A percentile compares a stretch with the other conserved stretches of the same genome.
Evolutionary conservation across 1,140 invertebrate species (phyloP).

Genomic region (Microvelia longipes): DNA sequence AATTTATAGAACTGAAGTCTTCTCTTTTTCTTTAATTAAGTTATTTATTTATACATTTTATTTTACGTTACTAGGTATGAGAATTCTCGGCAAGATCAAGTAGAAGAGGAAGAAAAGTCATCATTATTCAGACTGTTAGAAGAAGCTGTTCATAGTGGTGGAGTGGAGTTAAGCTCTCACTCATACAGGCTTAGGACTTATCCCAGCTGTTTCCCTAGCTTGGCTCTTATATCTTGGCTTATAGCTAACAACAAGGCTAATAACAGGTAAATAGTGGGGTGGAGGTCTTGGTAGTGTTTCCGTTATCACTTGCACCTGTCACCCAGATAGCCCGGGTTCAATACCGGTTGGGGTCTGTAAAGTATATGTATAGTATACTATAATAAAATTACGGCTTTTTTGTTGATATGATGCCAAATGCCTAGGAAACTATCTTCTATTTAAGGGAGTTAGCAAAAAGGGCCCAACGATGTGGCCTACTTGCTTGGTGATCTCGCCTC

Average conservation of each 20-base stretch:
- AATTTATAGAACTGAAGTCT: background rate
- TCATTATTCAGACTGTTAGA: slow-evolving; percentile 9
- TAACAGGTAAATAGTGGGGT: slow-evolving; percentile 39
- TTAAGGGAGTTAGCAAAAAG: too few relatives aligned
- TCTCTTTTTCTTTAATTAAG: background rate
- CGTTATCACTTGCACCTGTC: too few relatives aligned
- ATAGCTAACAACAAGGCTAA: slow-evolving; percentile 50
- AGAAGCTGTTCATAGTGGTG: slow-evolving; percentile 7
- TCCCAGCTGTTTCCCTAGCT: slow-evolving; percentile 38
- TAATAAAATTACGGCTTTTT: too few relatives aligned
- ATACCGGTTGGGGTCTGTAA: too few relatives aligned
- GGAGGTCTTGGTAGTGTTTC: too few relatives aligned
- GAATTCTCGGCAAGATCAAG: background rate
- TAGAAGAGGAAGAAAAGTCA: background rate
- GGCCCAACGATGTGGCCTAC: too few relatives aligned
- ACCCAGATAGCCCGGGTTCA: too few relatives aligned
- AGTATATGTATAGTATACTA: too few relatives aligned
- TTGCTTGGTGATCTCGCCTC: too few relatives aligned
- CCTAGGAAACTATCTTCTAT: too few relatives aligned
- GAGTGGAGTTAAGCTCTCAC: slow-evolving; percentile 19
- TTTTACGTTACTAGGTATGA: background rate
- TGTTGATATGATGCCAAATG: too few relatives aligned
- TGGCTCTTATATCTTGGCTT: slow-evolving; percentile 60
- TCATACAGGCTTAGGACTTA: slow-evolving; percentile 38
- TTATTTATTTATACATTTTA: background rate